Evolutionary conservation across 2,888 invertebrate genomes (phyloP).

Genomic region (Drosophila testacea): DNA sequence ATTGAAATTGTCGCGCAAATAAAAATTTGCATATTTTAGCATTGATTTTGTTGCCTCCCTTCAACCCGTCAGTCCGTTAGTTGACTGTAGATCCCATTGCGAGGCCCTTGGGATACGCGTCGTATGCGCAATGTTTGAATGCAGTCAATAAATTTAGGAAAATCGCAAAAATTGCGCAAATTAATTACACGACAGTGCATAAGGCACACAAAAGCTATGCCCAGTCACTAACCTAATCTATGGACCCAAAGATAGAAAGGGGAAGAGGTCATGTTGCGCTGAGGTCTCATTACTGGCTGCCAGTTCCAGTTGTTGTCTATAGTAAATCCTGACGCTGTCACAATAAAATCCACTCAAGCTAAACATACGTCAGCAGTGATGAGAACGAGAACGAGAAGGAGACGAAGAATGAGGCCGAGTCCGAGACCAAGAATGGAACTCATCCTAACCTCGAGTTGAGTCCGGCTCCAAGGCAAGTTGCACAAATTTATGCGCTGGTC

Average conservation of each 20-base stretch:
- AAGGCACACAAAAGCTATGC: constrained; percentile 46
- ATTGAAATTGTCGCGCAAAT: constrained; percentile 83
- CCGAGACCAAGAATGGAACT: constrained; percentile 17
- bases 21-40: constrained; percentile 84
- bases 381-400: constrained; percentile 49
- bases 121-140: constrained; percentile 69
- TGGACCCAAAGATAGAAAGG: background rate
- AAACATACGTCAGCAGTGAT: constrained; percentile 78
- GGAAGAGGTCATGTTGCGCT: constrained; percentile 1
- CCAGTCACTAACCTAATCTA: constrained; percentile 46
- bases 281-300: constrained; percentile 73
- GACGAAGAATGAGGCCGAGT: constrained; percentile 21
- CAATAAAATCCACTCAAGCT: constrained; percentile 82
- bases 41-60: constrained; percentile 64
- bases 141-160: constrained; percentile 68
- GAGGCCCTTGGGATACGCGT: constrained; percentile 54
- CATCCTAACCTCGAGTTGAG: constrained; percentile 13
- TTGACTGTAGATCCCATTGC: constrained; percentile 14
- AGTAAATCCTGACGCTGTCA: constrained; percentile 78
- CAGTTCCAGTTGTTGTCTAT: constrained; percentile 71
- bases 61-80: background rate
- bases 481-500: constrained; percentile 73
- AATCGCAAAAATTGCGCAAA: constrained; percentile 59
- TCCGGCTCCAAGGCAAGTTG: constrained; percentile 52
- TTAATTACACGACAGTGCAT: constrained; percentile 66